A percentile compares a stretch with the other conserved stretches of the same genome.
These are phyloP conservation scores for Xiphorhynchus erythropygius DNA, from an alignment of 2,797 vertebrate species.

Conservation along the genomic window DNA sequence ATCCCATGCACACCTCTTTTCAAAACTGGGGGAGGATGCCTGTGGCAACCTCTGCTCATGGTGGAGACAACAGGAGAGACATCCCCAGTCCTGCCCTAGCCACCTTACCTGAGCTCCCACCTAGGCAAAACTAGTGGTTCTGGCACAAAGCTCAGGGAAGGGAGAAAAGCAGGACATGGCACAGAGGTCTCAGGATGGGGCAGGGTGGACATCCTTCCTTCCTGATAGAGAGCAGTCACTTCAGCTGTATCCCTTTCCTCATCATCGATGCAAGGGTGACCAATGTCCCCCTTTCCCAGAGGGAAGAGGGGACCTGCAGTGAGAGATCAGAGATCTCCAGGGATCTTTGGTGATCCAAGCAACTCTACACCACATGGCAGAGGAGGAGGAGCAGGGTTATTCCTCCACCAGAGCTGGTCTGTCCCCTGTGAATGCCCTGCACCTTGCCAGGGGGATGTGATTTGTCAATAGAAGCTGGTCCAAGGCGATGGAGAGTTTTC, in stretches of 20 bases:
- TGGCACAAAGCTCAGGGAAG: background rate
- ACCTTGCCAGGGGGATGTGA: background rate
- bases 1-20: background rate
- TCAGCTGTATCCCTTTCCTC: background rate
- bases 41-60: background rate
- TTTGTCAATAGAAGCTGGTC: slow-evolving; percentile 45
- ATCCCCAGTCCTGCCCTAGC: background rate
- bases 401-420: background rate
- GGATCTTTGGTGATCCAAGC: background rate
- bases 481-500: background rate
- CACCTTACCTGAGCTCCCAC: background rate
- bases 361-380: fast-evolving
- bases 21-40: background rate
- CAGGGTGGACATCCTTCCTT: background rate
- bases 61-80: background rate
- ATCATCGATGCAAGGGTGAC: background rate
- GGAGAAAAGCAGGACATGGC: background rate
- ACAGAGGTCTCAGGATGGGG: fast-evolving
- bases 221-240: background rate
- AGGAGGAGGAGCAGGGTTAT: background rate
- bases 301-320: background rate
- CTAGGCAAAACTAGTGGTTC: background rate
- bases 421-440: background rate
- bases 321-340: background rate
- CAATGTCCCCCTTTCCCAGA: background rate